Conservation (phyloP, 2,888 invertebrate genomes). For the Autographa pulchrina region DNA sequence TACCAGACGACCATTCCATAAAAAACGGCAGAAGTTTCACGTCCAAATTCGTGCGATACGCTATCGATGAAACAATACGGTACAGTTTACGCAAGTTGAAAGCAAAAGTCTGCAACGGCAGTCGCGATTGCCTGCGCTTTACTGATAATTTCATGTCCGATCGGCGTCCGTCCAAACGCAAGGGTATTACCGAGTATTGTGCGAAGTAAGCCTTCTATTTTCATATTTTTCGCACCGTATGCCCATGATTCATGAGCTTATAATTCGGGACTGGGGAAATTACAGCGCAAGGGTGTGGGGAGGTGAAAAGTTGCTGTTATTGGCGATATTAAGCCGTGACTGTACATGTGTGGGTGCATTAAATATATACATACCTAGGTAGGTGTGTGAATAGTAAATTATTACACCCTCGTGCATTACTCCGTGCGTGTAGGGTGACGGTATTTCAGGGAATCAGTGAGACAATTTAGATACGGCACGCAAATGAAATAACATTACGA, state of each 20-base stretch:
- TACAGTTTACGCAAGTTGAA: not conserved
- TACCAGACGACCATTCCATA: constrained; percentile 27
- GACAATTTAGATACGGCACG: constrained; percentile 56
- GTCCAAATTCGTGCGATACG: not conserved
- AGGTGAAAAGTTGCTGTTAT: constrained; percentile 74
- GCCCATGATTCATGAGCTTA: constrained; percentile 80
- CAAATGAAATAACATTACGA: constrained; percentile 44
- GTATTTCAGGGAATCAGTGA: constrained; percentile 49
- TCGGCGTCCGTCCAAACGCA: not conserved
- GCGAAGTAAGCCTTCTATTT: constrained; percentile 37
- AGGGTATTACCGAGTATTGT: not conserved
- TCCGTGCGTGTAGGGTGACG: constrained; percentile 64
- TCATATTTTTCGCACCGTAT: constrained; percentile 44
- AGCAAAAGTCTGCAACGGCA: not conserved
- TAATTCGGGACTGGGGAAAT: constrained; percentile 79
- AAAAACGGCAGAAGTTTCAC: constrained; percentile 26
- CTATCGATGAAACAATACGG: not conserved
- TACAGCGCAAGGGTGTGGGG: constrained; percentile 61
- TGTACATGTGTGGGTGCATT: constrained; percentile 51
- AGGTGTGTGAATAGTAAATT: constrained; percentile 74
- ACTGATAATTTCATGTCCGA: not conserved
- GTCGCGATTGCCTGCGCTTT: not conserved
- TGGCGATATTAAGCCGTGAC: constrained; percentile 79
- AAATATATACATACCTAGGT: constrained; percentile 17
- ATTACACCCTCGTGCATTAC: constrained; percentile 71